Conservation (phyloP, 2,888 invertebrate genomes). For the Andrena haemorrhoa region DNA sequence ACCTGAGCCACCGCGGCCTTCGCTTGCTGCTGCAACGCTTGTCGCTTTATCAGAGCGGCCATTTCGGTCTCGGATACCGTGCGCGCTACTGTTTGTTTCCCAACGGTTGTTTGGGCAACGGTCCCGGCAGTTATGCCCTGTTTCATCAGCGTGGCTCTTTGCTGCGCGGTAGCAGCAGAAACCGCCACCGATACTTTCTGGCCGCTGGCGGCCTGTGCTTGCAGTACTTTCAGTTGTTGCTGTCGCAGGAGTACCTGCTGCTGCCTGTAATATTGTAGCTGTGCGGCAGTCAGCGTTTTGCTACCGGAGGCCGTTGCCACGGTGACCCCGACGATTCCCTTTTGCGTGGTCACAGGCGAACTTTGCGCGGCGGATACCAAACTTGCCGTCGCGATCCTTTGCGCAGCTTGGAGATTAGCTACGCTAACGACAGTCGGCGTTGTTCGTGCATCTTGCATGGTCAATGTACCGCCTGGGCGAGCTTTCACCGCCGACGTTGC, state of each 20-base stretch:
- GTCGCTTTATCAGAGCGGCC: slow-evolving; percentile 87
- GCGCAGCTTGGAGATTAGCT: slow-evolving; percentile 82
- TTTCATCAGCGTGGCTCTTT: slow-evolving; percentile 81
- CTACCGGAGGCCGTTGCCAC: slow-evolving; percentile 85
- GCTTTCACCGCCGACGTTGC: slow-evolving; percentile 75
- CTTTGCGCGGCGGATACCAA: slow-evolving; percentile 78
- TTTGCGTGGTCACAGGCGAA: slow-evolving; percentile 77
- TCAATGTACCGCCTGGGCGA: slow-evolving; percentile 73
- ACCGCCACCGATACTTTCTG: slow-evolving; percentile 84
- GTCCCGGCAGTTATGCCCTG: slow-evolving; percentile 72
- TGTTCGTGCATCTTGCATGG: slow-evolving; percentile 79
- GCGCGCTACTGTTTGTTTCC: slow-evolving; percentile 85
- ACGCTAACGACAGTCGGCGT: slow-evolving; percentile 83
- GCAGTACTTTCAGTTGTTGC: slow-evolving; percentile 82
- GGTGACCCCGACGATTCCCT: slow-evolving; percentile 85
- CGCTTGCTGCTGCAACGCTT: slow-evolving; percentile 83
- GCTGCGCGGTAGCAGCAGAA: slow-evolving; percentile 79
- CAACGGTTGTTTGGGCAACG: slow-evolving; percentile 69
- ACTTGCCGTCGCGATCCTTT: slow-evolving; percentile 81
- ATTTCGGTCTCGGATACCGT: slow-evolving; percentile 88
- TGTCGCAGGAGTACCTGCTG: slow-evolving; percentile 85
- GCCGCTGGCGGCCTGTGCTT: slow-evolving; percentile 79
- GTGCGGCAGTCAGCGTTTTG: slow-evolving; percentile 86
- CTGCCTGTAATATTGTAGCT: slow-evolving; percentile 89
- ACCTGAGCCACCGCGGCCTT: slow-evolving; percentile 84